These are phyloP conservation scores for Chitala chitala DNA, from an alignment of 2,113 vertebrate species.

Conservation along the genomic window DNA sequence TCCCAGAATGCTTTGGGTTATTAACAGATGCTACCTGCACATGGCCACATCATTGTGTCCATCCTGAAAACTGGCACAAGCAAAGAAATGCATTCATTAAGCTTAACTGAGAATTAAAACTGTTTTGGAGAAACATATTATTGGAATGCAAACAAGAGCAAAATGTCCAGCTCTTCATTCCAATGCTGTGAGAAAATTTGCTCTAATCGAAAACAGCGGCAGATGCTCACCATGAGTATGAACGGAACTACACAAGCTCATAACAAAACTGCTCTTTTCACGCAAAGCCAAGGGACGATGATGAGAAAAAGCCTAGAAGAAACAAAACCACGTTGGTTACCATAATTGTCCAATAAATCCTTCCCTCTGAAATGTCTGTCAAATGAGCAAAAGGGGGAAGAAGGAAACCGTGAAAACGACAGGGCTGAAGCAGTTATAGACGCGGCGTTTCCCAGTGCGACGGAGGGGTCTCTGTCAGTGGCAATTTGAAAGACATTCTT, in stretches of 20 bases:
- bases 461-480: background rate
- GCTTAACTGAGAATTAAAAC: too few species aligned
- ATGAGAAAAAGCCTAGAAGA: background rate
- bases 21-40: background rate
- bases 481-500: conserved; percentile 16
- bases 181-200: too few species aligned
- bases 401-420: too few species aligned
- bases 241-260: too few species aligned
- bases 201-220: background rate
- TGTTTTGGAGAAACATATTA: too few species aligned
- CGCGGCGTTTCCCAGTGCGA: too few species aligned
- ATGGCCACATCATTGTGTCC: too few species aligned
- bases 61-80: too few species aligned
- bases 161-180: too few species aligned
- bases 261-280: background rate
- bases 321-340: background rate
- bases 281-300: background rate
- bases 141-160: too few species aligned
- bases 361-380: background rate
- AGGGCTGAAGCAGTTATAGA: background rate
- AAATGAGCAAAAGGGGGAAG: background rate
- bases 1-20: background rate
- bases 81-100: too few species aligned
- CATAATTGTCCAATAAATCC: background rate
- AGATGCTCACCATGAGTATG: background rate